phyloP scores from a whole-genome alignment of 2,888 invertebrate genomes.

The Sinotaia quadrata region DNA sequence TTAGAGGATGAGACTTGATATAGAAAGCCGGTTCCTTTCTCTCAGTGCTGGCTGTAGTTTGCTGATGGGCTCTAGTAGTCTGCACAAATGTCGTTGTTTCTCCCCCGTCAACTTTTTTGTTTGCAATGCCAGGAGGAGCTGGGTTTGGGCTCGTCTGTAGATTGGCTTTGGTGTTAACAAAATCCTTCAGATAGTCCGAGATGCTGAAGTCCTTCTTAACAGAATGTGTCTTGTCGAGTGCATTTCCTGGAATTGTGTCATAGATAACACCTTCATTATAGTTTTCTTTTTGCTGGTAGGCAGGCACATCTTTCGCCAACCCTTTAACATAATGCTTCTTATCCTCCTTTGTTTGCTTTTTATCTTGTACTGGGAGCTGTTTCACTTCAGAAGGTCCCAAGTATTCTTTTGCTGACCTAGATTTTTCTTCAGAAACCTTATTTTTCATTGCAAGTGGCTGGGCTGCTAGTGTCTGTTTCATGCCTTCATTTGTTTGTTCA shows the following conservation, averaged over 20 bases:
- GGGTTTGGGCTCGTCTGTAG: conserved; percentile 58
- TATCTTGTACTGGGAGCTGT: background rate
- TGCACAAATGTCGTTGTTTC: conserved; percentile 43
- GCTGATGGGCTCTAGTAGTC: conserved; percentile 33
- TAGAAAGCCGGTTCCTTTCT: conserved; percentile 33
- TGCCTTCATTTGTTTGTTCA: no score
- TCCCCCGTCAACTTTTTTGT: conserved; percentile 33
- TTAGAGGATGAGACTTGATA: conserved; percentile 51
- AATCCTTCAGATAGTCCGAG: conserved; percentile 30
- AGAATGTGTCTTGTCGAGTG: conserved; percentile 30
- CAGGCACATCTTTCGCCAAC: conserved; percentile 24
- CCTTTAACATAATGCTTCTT: conserved; percentile 39
- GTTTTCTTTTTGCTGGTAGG: conserved; percentile 28
- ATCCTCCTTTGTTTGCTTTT: conserved; percentile 31
- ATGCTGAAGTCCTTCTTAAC: conserved; percentile 39
- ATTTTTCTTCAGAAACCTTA: no score
- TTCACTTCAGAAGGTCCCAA: background rate
- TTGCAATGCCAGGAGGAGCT: conserved; percentile 39
- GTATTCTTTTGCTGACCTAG: background rate
- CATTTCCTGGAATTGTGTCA: conserved; percentile 12
- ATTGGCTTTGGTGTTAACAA: conserved; percentile 40
- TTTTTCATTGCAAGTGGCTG: background rate
- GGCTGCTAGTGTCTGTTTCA: no score
- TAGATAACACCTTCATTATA: conserved; percentile 39
- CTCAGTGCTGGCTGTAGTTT: background rate